These are phyloP conservation scores for Caretta caretta DNA, from an alignment of 2,113 vertebrate species.

Conservation along the genomic window DNA sequence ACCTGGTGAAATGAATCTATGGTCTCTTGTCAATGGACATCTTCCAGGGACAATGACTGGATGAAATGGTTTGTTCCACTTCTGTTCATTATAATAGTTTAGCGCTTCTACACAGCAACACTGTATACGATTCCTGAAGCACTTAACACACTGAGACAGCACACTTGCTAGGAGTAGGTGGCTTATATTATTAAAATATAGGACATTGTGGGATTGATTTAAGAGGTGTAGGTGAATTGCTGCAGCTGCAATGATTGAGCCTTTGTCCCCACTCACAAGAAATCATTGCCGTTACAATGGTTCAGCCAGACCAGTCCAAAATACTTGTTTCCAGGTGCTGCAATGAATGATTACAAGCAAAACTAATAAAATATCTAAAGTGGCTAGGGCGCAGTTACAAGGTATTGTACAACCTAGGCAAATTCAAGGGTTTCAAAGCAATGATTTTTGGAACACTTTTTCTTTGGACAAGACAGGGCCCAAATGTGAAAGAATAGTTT, in stretches of 20 bases:
- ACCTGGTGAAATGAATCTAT: not conserved
- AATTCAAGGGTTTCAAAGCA: not conserved
- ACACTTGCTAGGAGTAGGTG: not conserved
- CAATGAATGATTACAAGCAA: not conserved
- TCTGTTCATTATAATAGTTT: not conserved
- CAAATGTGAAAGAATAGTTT: not conserved
- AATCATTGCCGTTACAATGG: not conserved
- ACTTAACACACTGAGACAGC: not conserved
- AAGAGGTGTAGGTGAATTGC: not conserved
- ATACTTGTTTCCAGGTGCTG: not conserved
- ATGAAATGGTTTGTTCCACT: not conserved
- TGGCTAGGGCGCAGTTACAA: not conserved
- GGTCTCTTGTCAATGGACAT: rapidly evolving
- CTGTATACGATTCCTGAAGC: not conserved
- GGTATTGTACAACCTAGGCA: not conserved
- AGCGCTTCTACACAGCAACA: not conserved
- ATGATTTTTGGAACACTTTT: not conserved
- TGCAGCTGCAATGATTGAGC: not conserved
- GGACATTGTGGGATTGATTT: not conserved
- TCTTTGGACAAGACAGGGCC: not conserved
- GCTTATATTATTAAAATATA: not conserved
- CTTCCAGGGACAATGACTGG: not conserved
- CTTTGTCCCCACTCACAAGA: not conserved
- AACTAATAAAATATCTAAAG: not conserved
- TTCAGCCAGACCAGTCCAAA: not conserved